A percentile compares a stretch with the other conserved stretches of the same genome.
Evolutionary conservation across 92 coral and sea anemone species (phyloP).

Genomic region (Phenganax marumi): DNA sequence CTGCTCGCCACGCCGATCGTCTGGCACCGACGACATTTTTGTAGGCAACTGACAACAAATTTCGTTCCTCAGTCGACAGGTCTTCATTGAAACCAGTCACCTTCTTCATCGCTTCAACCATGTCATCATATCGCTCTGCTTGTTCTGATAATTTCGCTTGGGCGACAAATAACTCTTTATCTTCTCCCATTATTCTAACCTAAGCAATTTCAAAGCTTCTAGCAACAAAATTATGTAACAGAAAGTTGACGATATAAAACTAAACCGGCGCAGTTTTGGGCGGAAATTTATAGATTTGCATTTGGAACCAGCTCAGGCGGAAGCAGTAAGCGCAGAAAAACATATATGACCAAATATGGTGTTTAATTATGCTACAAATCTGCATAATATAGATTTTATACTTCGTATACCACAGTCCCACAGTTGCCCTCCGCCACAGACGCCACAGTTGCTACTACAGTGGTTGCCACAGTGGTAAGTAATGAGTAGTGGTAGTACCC

Average conservation of each 20-base stretch:
- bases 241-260: not conserved
- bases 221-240: not conserved
- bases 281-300: slow-evolving; percentile 24
- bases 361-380: slow-evolving; percentile 13
- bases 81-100: slow-evolving; percentile 48
- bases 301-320: slow-evolving; percentile 33
- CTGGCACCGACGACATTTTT: slow-evolving; percentile 58
- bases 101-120: slow-evolving; percentile 55
- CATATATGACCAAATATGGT: slow-evolving; percentile 13
- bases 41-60: slow-evolving; percentile 60
- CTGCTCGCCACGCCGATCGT: slow-evolving; percentile 62
- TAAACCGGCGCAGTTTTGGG: slow-evolving; percentile 15
- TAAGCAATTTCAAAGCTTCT: not conserved
- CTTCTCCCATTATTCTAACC: slow-evolving; percentile 49
- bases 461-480: not conserved
- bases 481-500: no score
- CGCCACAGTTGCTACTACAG: not conserved
- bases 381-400: not conserved
- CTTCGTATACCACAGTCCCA: not conserved
- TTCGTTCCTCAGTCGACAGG: slow-evolving; percentile 60
- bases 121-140: slow-evolving; percentile 89
- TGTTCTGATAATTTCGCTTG: slow-evolving; percentile 88
- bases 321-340: slow-evolving; percentile 26
- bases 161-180: slow-evolving; percentile 58
- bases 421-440: not conserved